These are phyloP conservation scores for Pilophorus perplexus DNA, from an alignment of 2,888 invertebrate species.

Conservation along the genomic window DNA sequence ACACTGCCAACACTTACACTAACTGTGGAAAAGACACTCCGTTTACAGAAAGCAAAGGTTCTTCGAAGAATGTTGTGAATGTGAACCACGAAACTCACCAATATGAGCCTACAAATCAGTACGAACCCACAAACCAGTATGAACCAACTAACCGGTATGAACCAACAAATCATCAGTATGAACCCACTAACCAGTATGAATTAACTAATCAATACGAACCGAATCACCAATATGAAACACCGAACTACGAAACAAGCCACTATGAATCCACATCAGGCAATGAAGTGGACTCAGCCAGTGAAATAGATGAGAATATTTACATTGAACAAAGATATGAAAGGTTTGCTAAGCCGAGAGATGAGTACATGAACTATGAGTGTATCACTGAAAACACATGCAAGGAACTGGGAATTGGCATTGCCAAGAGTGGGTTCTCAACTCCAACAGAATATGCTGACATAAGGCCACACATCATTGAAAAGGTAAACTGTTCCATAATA, in stretches of 20 bases:
- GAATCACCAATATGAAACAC: background rate
- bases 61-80: background rate
- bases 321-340: conserved; percentile 24
- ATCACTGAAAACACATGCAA: conserved; percentile 38
- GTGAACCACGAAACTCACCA: background rate
- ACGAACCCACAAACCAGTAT: background rate
- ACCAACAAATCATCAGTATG: background rate
- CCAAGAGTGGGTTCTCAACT: conserved; percentile 30
- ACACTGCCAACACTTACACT: conserved; percentile 12
- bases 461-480: conserved; percentile 13
- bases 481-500: conserved; percentile 31
- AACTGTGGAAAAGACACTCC: background rate
- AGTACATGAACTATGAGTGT: conserved; percentile 36
- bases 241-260: background rate
- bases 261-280: conserved; percentile 10
- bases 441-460: conserved; percentile 38
- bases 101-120: conserved; percentile 6
- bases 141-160: background rate
- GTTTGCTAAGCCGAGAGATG: conserved; percentile 28
- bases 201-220: background rate
- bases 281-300: conserved; percentile 23
- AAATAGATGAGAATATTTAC: conserved; percentile 32
- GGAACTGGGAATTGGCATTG: conserved; percentile 34
- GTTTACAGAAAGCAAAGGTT: background rate
- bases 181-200: background rate